Evolutionary conservation across 2,797 vertebrate species (phyloP).

Genomic region (Pampus argenteus): DNA sequence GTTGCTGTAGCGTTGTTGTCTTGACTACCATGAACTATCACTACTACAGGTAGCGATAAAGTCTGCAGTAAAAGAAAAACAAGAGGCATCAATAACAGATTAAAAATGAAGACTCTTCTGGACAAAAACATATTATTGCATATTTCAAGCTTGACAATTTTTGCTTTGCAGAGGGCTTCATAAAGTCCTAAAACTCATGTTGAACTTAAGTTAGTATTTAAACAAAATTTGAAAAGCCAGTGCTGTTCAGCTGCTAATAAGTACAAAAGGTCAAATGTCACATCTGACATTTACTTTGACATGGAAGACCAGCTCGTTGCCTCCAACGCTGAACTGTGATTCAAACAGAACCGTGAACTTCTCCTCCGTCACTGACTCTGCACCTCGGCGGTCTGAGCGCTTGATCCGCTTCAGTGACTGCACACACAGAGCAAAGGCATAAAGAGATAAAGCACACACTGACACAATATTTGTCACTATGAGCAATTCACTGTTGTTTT

Average conservation of each 20-base stretch:
- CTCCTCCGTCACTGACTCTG: conserved; percentile 95
- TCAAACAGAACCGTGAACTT: conserved; percentile 97
- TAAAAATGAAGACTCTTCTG: neutral
- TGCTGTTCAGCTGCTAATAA: neutral
- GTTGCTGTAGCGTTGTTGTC: conserved; percentile 97
- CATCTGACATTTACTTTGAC: conserved; percentile 89
- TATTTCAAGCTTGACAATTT: neutral
- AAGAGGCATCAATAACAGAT: neutral
- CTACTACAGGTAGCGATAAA: conserved; percentile 94
- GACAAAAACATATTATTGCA: neutral
- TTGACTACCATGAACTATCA: conserved; percentile 97
- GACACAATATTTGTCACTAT: neutral
- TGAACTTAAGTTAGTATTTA: neutral
- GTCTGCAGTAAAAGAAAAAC: conserved; percentile 81
- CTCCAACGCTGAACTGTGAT: conserved; percentile 96
- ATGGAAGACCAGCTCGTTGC: conserved; percentile 96
- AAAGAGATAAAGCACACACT: neutral
- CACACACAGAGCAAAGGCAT: neutral
- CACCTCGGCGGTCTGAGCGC: conserved; percentile 93
- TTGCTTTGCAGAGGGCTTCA: neutral
- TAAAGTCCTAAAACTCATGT: neutral
- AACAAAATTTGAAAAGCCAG: neutral
- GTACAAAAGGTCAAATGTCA: neutral
- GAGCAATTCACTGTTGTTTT: neutral
- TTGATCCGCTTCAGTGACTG: conserved; percentile 97